Evolutionary conservation across 2,113 vertebrate species (phyloP).

Genomic region (Ciconia stormi): DNA sequence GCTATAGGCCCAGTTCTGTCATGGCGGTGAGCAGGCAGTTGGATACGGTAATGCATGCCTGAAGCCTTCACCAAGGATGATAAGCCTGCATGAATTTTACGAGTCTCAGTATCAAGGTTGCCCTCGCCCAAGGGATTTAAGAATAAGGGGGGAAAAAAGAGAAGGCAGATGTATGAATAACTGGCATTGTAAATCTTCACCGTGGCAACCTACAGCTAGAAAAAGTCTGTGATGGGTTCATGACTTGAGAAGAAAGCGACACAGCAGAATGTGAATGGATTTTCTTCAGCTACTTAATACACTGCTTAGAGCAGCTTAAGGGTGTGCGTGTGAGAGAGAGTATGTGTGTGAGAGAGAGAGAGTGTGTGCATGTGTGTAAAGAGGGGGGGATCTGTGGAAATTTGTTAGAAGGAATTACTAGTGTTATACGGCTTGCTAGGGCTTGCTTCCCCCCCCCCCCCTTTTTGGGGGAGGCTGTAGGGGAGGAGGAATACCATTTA

Average conservation of each 20-base stretch:
- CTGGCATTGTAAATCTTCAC: conserved; percentile 92
- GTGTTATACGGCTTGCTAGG: conserved; percentile 80
- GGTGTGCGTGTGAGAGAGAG: conserved; percentile 67
- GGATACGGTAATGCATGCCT: conserved; percentile 81
- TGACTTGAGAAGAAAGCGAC: conserved; percentile 86
- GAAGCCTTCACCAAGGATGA: conserved; percentile 87
- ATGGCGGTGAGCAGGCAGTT: conserved; percentile 79
- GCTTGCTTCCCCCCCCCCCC: neutral
- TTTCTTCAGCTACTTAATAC: conserved; percentile 89
- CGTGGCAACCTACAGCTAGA: conserved; percentile 88
- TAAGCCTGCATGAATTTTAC: conserved; percentile 91
- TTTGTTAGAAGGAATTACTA: conserved; percentile 89
- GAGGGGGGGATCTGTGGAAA: conserved; percentile 73
- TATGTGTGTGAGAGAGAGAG: conserved; percentile 55
- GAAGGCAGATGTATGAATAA: conserved; percentile 88
- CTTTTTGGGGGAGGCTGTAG: conserved; percentile 31
- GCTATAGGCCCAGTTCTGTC: conserved; percentile 76
- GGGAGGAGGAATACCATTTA: conserved; percentile 86
- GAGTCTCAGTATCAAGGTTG: conserved; percentile 89
- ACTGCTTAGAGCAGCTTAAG: conserved; percentile 93
- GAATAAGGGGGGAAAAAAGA: conserved; percentile 77
- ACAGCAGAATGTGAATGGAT: conserved; percentile 86
- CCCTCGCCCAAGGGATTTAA: conserved; percentile 85
- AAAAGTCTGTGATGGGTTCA: conserved; percentile 88
- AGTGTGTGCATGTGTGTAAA: conserved; percentile 50